Percentiles rank a stretch among this genome's conserved stretches.
These are phyloP conservation scores for Marronus borbonicus DNA, from an alignment of 2,888 invertebrate genomes.

Conservation along the genomic window DNA sequence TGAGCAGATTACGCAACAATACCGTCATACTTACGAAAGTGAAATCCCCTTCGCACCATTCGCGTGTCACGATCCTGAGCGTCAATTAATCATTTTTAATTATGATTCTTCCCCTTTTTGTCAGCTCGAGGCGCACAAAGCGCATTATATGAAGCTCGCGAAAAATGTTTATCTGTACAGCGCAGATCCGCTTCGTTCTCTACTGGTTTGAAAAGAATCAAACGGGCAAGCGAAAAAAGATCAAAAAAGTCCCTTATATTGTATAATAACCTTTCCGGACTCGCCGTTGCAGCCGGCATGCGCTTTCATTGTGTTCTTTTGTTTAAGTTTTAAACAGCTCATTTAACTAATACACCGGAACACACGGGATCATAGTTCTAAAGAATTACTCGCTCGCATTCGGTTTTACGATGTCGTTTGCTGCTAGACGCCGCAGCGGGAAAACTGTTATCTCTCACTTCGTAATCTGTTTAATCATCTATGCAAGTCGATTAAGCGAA, in stretches of 20 bases:
- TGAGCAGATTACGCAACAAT: too few species aligned
- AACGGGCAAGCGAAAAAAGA: neutral
- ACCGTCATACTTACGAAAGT: neutral
- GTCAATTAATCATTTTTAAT: slow-evolving; percentile 35
- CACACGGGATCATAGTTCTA: slow-evolving; percentile 30
- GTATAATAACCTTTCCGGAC: slow-evolving; percentile 32
- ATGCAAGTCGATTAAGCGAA: slow-evolving; percentile 20
- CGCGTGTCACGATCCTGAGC: neutral
- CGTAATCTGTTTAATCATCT: slow-evolving; percentile 20
- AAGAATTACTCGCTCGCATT: slow-evolving; percentile 13
- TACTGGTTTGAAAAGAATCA: neutral
- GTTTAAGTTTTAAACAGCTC: slow-evolving; percentile 40
- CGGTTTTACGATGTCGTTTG: slow-evolving; percentile 9
- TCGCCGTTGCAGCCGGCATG: slow-evolving; percentile 6
- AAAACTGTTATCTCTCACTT: slow-evolving; percentile 15
- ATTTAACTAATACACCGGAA: slow-evolving; percentile 38
- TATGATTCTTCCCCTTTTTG: slow-evolving; percentile 26
- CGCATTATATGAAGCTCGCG: neutral
- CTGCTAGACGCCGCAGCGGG: neutral
- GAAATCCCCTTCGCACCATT: neutral
- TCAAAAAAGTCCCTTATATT: slow-evolving; percentile 10
- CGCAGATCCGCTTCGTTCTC: neutral
- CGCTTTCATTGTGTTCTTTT: slow-evolving; percentile 33
- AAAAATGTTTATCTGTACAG: neutral
- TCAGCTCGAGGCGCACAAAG: neutral